Base-by-base conservation (phyloP, 1,140 invertebrate genomes). In the Sminthurinus signatus region DNA sequence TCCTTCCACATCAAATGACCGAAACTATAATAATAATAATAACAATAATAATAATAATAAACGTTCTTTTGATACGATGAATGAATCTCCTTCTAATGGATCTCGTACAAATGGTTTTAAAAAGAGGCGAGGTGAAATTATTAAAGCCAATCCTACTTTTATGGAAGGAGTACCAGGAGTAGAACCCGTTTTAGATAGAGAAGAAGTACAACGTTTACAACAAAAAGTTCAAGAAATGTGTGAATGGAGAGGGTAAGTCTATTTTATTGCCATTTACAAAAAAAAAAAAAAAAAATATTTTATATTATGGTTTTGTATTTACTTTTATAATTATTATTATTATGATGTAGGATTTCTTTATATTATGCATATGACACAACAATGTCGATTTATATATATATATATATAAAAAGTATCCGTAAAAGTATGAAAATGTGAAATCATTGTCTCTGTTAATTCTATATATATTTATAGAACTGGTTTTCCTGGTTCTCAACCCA, bases 401-500 rank as follows among this genome's bases (percentile, higher is more conserved):
- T n/a, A n/a, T n/a, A n/a, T n/a, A n/a, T n/a, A n/a, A n/a, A n/a
- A n/a, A n/a, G n/a, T n/a, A n/a, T n/a, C n/a, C n/a, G n/a, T n/a
- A n/a, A n/a, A n/a, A n/a, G n/a, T n/a, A n/a, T n/a, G n/a, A n/a
- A n/a, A n/a, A n/a, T n/a, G n/a, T n/a, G n/a, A n/a, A n/a, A n/a
- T n/a, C n/a, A n/a, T n/a, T n/a, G n/a, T n/a, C n/a, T n/a, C n/a
- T n/a, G n/a, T n/a, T n/a, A n/a, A n/a, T n/a, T n/a, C n/a, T n/a
- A n/a, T n/a, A n/a, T 29, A 54, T 10, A 25, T 25, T 75, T 73
- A 48, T 67, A 84, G 83, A 19, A 81, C 80, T 55, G 92, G 91
- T 10, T 99, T 99, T 78, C 95, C 96, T 3, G 96, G 97, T 2
- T 86, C 85, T 52, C 97, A 99, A 74, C 96, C 97, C 0, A 93